A percentile compares a stretch with the other conserved stretches of the same genome.
Conservation (phyloP, 2,113 vertebrate genomes). For the Myiagra hebetior region DNA sequence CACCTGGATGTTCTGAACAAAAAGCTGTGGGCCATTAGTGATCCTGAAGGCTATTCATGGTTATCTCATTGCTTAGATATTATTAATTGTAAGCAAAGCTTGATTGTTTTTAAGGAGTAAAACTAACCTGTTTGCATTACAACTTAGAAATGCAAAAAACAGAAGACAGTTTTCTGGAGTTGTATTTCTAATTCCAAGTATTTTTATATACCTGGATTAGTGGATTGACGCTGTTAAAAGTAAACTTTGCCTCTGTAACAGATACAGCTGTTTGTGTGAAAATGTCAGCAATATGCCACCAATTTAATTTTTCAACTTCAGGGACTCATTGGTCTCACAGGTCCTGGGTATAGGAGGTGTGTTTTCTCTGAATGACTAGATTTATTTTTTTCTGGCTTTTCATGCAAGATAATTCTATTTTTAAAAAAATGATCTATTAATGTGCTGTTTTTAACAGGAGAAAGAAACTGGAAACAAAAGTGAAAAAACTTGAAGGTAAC, state of each 20-base stretch:
- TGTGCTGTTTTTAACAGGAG: conserved; percentile 74
- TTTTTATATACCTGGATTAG: not conserved
- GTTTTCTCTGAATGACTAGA: not conserved
- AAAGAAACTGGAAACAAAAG: conserved; percentile 84
- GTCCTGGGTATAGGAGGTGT: not conserved
- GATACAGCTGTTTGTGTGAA: not conserved
- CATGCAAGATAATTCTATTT: not conserved
- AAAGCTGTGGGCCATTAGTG: not conserved
- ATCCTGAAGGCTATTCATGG: not conserved
- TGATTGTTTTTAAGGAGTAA: not conserved
- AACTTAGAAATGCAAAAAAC: not conserved
- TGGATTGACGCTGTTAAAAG: not conserved
- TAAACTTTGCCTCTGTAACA: not conserved
- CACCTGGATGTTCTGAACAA: not conserved
- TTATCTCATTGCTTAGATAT: not conserved
- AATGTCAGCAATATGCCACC: not conserved
- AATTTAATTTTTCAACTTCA: not conserved
- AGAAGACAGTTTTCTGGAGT: not conserved
- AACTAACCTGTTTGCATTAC: not conserved
- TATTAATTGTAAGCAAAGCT: not conserved
- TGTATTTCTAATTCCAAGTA: not conserved
- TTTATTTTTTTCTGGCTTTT: not conserved
- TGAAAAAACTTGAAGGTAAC: conserved; percentile 87
- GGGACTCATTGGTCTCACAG: not conserved
- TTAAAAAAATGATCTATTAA: not conserved